Base-by-base conservation (phyloP, 2,113 vertebrate genomes). In the Nannobrachium achirus region DNA sequence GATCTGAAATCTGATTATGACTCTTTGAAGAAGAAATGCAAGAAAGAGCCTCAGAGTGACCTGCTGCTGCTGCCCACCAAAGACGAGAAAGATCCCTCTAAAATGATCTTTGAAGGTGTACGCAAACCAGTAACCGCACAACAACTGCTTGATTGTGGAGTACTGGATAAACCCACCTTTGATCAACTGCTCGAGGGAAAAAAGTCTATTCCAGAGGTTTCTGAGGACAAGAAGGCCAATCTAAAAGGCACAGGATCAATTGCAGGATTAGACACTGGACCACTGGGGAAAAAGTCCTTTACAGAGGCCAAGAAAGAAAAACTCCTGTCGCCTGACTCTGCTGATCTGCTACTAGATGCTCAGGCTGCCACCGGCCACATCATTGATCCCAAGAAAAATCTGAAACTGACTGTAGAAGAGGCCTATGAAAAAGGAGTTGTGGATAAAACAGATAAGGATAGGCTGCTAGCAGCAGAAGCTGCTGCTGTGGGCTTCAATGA, bases 331-430 rank as follows among this genome's bases (percentile, higher is more conserved):
- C 87, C 92, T 7, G 91, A 95, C 57, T 91, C 92, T 0, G 90
- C 93, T 4, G 82, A 93, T 46, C 89, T 93, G 82, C 92, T 96
- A 14, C 80, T 96, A 19, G 94, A 96, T 80, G 95, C 95, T 48
- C 95, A 96, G 76, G 40, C 91, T 33, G 1, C 55, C 1, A 16
- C 55, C 92, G 72, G 92, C 90, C 0, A 93, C 94, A 95, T 96
- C 6, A 94, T 96, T 4, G 95, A 96, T 79, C 95, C 95, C n/a
- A 94, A 96, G 67, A 96, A 92, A 55, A 89, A 90, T 33, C 90
- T 92, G 48, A 94, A 96, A 73, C 95, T 96, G 95, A 94, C 95
- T 0, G 94, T 95, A 20, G 93, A 92, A 75, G 94, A 96, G 76
- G 95, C 95, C 0, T 96, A 94, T 75, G 92, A 92, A 69, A 95